Percentiles rank a stretch among this genome's conserved stretches.
Evolutionary conservation across 2,888 invertebrate genomes (phyloP).

Genomic region (Buathra laborator): DNA sequence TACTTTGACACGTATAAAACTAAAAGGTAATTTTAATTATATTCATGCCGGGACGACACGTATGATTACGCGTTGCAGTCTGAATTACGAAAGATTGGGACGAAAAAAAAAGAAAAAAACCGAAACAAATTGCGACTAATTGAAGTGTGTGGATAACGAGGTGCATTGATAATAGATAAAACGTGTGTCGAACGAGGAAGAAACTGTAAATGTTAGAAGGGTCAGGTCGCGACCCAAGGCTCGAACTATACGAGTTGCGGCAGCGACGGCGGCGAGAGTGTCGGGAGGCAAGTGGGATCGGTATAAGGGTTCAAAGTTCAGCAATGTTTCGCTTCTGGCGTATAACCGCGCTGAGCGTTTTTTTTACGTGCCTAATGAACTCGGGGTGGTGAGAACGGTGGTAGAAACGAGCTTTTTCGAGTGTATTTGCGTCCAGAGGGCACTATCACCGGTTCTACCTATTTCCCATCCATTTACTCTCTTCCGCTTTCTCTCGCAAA

Average conservation of each 20-base stretch:
- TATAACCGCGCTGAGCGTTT: slow-evolving; percentile 44
- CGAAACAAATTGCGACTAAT: slow-evolving; percentile 66
- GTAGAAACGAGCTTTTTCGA: slow-evolving; percentile 57
- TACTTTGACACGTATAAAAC: no score
- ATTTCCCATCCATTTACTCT: slow-evolving; percentile 41
- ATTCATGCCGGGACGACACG: no score
- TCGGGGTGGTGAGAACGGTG: slow-evolving; percentile 26
- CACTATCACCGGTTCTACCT: slow-evolving; percentile 30
- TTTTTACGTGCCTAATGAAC: slow-evolving; percentile 57
- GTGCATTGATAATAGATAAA: slow-evolving; percentile 71
- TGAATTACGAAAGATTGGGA: neutral
- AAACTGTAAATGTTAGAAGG: slow-evolving; percentile 46
- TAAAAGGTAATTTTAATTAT: no score
- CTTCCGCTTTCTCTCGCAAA: slow-evolving; percentile 41
- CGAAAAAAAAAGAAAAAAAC: neutral
- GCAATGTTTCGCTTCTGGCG: slow-evolving; percentile 55
- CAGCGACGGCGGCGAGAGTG: slow-evolving; percentile 7
- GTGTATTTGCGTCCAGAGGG: slow-evolving; percentile 58
- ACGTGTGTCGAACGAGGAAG: slow-evolving; percentile 37
- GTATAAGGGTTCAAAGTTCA: slow-evolving; percentile 41
- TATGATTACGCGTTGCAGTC: no score
- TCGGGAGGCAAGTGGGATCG: slow-evolving; percentile 13
- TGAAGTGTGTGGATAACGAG: slow-evolving; percentile 79
- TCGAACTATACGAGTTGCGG: slow-evolving; percentile 30
- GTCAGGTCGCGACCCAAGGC: slow-evolving; percentile 56